phyloP scores from a whole-genome alignment of 2,888 invertebrate genomes.

The Lasioglossum leucozonium region DNA sequence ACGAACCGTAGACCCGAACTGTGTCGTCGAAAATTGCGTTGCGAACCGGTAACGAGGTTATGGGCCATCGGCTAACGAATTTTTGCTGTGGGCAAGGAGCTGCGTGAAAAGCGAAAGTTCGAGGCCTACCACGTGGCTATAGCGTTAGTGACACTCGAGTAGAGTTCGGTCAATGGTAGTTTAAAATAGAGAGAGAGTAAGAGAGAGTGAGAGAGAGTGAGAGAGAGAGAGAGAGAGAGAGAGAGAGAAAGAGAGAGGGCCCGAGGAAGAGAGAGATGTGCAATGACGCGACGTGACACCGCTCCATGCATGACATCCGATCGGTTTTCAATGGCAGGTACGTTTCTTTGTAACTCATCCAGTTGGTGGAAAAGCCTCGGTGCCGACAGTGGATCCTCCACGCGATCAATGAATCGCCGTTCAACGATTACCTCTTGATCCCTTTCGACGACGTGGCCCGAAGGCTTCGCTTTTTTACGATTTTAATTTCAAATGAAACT shows the following conservation, averaged over 20 bases:
- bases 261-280: conserved; percentile 47
- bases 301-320: conserved; percentile 65
- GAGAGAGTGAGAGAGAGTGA: conserved; percentile 33
- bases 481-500: not conserved
- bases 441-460: not conserved
- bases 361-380: conserved; percentile 11
- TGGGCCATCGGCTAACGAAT: conserved; percentile 30
- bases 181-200: conserved; percentile 74
- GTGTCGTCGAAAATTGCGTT: not conserved
- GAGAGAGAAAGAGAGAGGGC: conserved; percentile 38
- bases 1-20: not conserved
- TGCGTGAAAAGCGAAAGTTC: conserved; percentile 64
- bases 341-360: conserved; percentile 51
- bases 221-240: conserved; percentile 44
- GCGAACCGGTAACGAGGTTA: not conserved
- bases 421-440: not conserved
- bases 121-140: conserved; percentile 53
- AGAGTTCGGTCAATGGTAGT: conserved; percentile 79
- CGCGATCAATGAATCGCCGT: conserved; percentile 20
- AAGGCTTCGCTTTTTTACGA: not conserved
- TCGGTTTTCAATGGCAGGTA: conserved; percentile 67
- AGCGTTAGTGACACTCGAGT: conserved; percentile 79
- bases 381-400: not conserved
- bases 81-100: conserved; percentile 27
- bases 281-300: conserved; percentile 65